Base-by-base conservation (phyloP, 1,140 invertebrate species). In the Drosophila chauvacae region DNA sequence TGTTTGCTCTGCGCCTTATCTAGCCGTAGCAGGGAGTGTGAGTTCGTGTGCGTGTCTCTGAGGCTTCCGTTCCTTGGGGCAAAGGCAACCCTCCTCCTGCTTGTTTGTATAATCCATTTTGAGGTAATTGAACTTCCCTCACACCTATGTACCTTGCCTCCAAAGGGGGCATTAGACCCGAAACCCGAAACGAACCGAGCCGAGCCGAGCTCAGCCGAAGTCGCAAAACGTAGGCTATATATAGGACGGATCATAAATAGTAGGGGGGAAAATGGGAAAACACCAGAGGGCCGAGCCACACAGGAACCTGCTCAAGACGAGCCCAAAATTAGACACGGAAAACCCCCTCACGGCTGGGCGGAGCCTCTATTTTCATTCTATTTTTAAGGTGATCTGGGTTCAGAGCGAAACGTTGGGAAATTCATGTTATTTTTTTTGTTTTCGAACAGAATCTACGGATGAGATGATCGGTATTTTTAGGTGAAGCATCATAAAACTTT, bases 101-200 rank as follows among this genome's bases (percentile, higher is more conserved):
- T 66, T 76, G 62, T 68, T 90, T 90, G 73, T 90, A 77, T 85
- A 84, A 79, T 81, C 85, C 77, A 90, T 90, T 77, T 81, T 79
- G 85, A 90, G 85, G 85, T 88, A 90, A 85, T 88, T 88, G 85
- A 88, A 90, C 85, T 81, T 79, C 66, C 83, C 77, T 62, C 37
- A 14, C 35, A 26, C 26, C 62, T 63, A 33, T 33, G 10, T 33
- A 70, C 66, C 63, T 23, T 63, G 26, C 41, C 20, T 18, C 50
- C 51, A 51, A 57, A 39, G 33, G 33, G 65, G 45, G 60, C 66
- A 72, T 58, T 53, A 51, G 35, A 53, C 50, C 26, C 41, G 81
- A 62, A 14, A 70, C 75, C 23, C 41, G 77, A 65, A 14, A 61
- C 75, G 39, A 58, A 13, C 56, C 35, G 62, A 59, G 4, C 30